Percentiles rank a stretch among this genome's conserved stretches.
Conservation (phyloP, 1,140 invertebrate species). For the Odontomachus brunneus region DNA sequence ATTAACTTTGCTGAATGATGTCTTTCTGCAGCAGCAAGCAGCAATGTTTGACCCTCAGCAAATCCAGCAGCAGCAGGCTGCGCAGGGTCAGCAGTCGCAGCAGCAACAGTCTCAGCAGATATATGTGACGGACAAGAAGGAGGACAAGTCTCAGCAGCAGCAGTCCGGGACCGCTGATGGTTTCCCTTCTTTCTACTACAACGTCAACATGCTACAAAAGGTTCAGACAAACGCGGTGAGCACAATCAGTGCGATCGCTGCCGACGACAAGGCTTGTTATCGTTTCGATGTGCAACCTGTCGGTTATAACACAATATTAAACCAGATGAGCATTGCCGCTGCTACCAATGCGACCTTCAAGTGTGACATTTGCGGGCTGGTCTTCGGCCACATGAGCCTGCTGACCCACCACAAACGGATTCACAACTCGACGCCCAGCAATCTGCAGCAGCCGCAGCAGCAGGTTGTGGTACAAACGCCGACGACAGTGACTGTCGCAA, state of each 20-base stretch:
- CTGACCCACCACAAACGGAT: constrained; percentile 93
- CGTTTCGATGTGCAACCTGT: constrained; percentile 87
- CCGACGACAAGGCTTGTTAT: constrained; percentile 86
- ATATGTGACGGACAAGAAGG: constrained; percentile 84
- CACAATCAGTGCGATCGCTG: constrained; percentile 83
- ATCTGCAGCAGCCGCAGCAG: constrained; percentile 85
- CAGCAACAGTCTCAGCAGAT: constrained; percentile 84
- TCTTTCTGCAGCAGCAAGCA: constrained; percentile 72
- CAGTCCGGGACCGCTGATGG: constrained; percentile 82
- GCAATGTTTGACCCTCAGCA: constrained; percentile 85
- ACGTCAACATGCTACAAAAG: constrained; percentile 87
- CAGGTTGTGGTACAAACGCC: constrained; percentile 86
- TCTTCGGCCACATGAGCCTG: constrained; percentile 91
- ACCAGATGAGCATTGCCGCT: constrained; percentile 86
- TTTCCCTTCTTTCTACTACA: constrained; percentile 86
- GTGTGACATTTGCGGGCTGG: constrained; percentile 93
- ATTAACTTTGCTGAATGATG: background rate
- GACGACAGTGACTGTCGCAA: constrained; percentile 86
- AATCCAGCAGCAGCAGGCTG: constrained; percentile 84
- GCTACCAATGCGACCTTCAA: constrained; percentile 93
- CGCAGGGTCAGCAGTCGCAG: constrained; percentile 83
- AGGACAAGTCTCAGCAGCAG: constrained; percentile 82
- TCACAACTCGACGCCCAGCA: constrained; percentile 87
- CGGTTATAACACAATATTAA: constrained; percentile 86
- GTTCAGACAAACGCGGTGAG: constrained; percentile 84